These are phyloP conservation scores for Scalopus aquaticus DNA, from an alignment of 2,113 vertebrate genomes.

Conservation along the genomic window DNA sequence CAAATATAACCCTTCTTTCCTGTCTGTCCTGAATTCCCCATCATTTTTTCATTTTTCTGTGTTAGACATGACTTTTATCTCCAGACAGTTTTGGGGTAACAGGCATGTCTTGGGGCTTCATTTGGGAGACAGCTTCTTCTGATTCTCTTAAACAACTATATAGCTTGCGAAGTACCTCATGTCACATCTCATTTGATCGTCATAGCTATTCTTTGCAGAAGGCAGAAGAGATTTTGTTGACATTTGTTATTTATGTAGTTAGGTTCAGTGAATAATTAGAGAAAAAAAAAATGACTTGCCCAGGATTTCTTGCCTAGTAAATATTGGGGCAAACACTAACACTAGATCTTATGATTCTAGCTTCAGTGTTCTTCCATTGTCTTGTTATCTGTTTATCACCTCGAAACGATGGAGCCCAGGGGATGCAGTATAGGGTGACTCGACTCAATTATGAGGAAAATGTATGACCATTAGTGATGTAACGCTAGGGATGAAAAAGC, in stretches of 20 bases:
- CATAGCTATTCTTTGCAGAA: neutral
- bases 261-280: neutral
- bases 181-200: neutral
- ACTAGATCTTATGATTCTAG: neutral
- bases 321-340: neutral
- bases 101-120: neutral
- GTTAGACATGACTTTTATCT: neutral
- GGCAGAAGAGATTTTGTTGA: constrained; percentile 1
- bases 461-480: neutral
- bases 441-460: neutral
- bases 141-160: neutral
- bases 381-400: neutral
- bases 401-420: neutral
- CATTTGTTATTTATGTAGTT: constrained; percentile 2
- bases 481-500: neutral
- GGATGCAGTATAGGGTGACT: neutral
- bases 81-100: neutral
- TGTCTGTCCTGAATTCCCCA: neutral
- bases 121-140: neutral
- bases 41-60: neutral
- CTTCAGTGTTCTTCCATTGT: neutral
- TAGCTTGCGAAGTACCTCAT: neutral
- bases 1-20: neutral
- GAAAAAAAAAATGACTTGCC: neutral
- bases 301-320: neutral